Evolutionary conservation across 2,113 vertebrate species (phyloP).

Genomic region (Suncus etruscus): DNA sequence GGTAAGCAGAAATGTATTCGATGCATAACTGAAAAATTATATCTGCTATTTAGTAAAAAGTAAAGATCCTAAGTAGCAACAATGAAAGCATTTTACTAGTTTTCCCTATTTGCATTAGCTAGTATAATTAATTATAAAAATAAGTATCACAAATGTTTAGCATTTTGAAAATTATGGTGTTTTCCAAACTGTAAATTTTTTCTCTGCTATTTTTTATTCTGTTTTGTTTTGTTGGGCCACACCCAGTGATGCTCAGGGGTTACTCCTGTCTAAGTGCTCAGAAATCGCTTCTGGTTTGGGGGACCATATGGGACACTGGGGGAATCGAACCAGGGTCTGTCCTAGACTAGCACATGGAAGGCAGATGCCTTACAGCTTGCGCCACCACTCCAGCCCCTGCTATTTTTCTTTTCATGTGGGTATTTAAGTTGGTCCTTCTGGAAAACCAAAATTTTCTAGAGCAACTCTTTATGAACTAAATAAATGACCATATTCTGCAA

Average conservation of each 20-base stretch:
- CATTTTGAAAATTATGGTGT: not conserved
- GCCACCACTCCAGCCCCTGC: not conserved
- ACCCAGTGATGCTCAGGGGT: too few relatives aligned
- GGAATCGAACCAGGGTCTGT: too few relatives aligned
- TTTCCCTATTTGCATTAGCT: not conserved
- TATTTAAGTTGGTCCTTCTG: not conserved
- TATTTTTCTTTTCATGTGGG: not conserved
- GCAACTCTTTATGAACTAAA: not conserved
- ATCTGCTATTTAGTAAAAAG: not conserved
- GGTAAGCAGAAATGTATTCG: too few relatives aligned
- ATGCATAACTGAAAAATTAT: not conserved
- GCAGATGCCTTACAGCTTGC: too few relatives aligned
- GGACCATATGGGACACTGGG: too few relatives aligned
- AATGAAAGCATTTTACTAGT: not conserved
- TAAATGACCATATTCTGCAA: not conserved
- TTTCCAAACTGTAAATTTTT: not conserved
- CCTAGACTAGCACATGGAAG: too few relatives aligned
- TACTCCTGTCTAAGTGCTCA: too few relatives aligned
- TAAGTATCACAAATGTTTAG: not conserved
- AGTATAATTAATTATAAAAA: not conserved
- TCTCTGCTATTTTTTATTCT: too few relatives aligned
- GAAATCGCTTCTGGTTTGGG: too few relatives aligned
- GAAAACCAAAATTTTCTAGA: not conserved
- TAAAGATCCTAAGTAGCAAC: not conserved
- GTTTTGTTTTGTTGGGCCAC: too few relatives aligned